These are phyloP conservation scores for Erpetoichthys calabaricus DNA, from an alignment of 2,797 vertebrate species.

Conservation along the genomic window DNA sequence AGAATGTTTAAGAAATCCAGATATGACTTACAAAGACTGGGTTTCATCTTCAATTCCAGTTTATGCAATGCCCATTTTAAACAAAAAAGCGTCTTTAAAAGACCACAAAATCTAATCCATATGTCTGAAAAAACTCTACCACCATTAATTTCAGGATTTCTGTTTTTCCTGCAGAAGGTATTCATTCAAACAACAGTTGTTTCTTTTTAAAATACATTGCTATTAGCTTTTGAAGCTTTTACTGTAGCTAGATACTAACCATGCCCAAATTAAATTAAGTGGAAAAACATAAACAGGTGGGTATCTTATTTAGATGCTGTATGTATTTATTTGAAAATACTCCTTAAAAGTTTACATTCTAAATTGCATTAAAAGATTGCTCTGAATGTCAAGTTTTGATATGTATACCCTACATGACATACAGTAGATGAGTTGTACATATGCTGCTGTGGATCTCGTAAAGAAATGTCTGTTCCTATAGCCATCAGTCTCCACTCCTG, in stretches of 20 bases:
- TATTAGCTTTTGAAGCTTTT: slow-evolving; percentile 23
- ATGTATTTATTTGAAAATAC: no score
- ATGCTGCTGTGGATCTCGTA: no score
- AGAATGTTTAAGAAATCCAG: background rate
- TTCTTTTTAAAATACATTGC: slow-evolving; percentile 13
- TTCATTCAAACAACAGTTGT: slow-evolving; percentile 13
- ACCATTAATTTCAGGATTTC: background rate
- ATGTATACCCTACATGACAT: no score
- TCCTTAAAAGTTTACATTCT: no score
- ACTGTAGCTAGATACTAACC: slow-evolving; percentile 27
- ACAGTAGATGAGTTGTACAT: no score
- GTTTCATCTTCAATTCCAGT: background rate
- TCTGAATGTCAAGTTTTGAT: no score
- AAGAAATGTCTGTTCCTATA: no score
- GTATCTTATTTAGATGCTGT: no score
- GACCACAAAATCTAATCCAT: slow-evolving; percentile 2
- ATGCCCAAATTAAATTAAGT: slow-evolving; percentile 20
- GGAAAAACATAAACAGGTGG: background rate
- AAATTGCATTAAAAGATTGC: no score
- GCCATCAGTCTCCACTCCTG: no score
- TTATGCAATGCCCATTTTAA: background rate
- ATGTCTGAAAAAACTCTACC: background rate
- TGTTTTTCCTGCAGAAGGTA: background rate
- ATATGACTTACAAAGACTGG: background rate
- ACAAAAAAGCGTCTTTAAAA: background rate